Evolutionary conservation across 2,888 invertebrate genomes (phyloP).

Genomic region (Sinodicranocentrus sp.): DNA sequence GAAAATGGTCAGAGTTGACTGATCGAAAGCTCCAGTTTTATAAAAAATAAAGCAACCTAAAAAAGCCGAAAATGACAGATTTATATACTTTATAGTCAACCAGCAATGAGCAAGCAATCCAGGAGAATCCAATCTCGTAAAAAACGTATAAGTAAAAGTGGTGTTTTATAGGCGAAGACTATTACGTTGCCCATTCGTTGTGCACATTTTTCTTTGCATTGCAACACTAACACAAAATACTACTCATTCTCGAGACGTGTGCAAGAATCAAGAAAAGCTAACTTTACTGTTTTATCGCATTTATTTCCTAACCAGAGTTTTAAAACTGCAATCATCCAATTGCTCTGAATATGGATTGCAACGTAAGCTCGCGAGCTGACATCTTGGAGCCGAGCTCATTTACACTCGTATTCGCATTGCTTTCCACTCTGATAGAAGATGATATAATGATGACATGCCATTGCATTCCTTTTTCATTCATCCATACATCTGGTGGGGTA

Average conservation of each 20-base stretch:
- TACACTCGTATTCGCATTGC: too few relatives aligned
- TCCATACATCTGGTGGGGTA: background rate
- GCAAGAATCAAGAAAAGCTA: too few relatives aligned
- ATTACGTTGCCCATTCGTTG: background rate
- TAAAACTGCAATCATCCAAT: conserved; percentile 34
- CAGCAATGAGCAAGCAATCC: too few relatives aligned
- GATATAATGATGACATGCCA: too few relatives aligned
- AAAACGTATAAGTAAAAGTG: conserved; percentile 1
- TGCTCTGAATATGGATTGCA: conserved; percentile 11
- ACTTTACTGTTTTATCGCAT: too few relatives aligned
- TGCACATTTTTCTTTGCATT: background rate
- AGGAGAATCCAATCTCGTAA: conserved; percentile 10
- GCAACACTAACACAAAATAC: too few relatives aligned
- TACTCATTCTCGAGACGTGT: too few relatives aligned
- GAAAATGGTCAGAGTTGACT: too few relatives aligned
- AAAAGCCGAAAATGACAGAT: too few relatives aligned
- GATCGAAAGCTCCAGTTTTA: too few relatives aligned
- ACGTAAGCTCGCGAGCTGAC: background rate
- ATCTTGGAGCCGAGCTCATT: conserved; percentile 30
- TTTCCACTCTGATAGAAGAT: too few relatives aligned
- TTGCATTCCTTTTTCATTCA: background rate
- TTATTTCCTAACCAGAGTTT: background rate
- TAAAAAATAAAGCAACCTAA: too few relatives aligned
- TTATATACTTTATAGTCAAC: conserved; percentile 7
- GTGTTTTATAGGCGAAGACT: background rate